Percentiles rank a stretch among this genome's conserved stretches.
phyloP scores from a whole-genome alignment of 2,888 invertebrate species.

The Coleophora flavipennella region DNA sequence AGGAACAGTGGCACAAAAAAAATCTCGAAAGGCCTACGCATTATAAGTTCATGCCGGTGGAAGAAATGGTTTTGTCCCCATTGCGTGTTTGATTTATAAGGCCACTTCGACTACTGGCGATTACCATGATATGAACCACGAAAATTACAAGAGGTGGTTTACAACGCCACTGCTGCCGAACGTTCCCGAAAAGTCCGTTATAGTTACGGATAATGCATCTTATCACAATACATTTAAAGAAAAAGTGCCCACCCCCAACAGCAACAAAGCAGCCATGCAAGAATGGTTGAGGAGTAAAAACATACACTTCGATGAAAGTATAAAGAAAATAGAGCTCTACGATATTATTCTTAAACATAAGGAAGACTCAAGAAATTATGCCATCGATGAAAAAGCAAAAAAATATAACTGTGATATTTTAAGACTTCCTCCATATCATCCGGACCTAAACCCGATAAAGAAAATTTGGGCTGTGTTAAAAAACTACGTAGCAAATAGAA shows the following conservation, averaged over 20 bases:
- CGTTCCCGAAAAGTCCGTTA: constrained; percentile 18
- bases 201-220: constrained; percentile 21
- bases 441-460: constrained; percentile 9
- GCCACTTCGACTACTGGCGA: constrained; percentile 20
- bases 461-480: constrained; percentile 9
- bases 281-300: constrained; percentile 17
- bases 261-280: constrained; percentile 19
- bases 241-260: constrained; percentile 13
- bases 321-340: constrained; percentile 17
- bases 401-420: constrained; percentile 7
- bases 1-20: constrained; percentile 13
- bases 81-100: constrained; percentile 17
- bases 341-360: constrained; percentile 14
- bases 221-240: constrained; percentile 21
- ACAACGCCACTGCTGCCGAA: constrained; percentile 21
- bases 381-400: constrained; percentile 11
- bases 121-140: constrained; percentile 25
- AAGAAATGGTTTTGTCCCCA: constrained; percentile 11
- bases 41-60: constrained; percentile 13
- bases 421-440: constrained; percentile 16
- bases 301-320: constrained; percentile 10
- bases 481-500: constrained; percentile 3
- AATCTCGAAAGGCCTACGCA: constrained; percentile 17
- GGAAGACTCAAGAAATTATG: constrained; percentile 12
- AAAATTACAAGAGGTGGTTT: constrained; percentile 24